Evolutionary conservation across 2,113 vertebrate genomes (phyloP).

Genomic region (Rhinoderma darwinii): DNA sequence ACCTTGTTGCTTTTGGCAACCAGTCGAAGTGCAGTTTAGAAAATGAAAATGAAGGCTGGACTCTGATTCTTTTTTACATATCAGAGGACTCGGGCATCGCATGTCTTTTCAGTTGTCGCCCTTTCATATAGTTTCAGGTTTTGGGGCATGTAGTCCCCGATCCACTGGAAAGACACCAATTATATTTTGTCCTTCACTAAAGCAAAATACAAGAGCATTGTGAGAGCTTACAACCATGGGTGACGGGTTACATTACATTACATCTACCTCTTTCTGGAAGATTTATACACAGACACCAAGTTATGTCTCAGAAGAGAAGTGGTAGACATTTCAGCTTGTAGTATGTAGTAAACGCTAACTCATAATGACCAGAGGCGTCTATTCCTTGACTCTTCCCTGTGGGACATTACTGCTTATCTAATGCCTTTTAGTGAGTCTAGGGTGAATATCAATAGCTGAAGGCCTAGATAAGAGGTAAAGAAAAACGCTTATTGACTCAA

Average conservation of each 20-base stretch:
- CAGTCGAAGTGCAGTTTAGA: too few species aligned
- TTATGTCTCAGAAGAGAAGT: slow-evolving; percentile 16
- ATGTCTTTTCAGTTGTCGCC: too few species aligned
- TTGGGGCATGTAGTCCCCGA: neutral
- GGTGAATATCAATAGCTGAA: slow-evolving; percentile 54
- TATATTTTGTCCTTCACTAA: neutral
- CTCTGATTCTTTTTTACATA: too few species aligned
- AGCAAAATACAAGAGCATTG: neutral
- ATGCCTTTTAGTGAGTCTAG: slow-evolving; percentile 23
- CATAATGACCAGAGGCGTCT: slow-evolving; percentile 45
- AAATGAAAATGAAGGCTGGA: too few species aligned
- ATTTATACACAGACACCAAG: neutral
- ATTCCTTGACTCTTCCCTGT: slow-evolving; percentile 35
- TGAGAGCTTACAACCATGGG: neutral
- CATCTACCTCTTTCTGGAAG: neutral
- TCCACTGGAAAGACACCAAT: neutral
- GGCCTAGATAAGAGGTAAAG: slow-evolving; percentile 48
- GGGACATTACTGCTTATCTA: slow-evolving; percentile 49
- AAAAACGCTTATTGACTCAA: slow-evolving; percentile 45
- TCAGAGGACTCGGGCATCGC: too few species aligned
- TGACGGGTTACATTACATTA: neutral
- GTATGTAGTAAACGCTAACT: slow-evolving; percentile 16
- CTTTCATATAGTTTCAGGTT: too few species aligned
- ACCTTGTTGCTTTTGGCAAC: too few species aligned
- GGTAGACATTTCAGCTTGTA: slow-evolving; percentile 22